Conservation (phyloP, 2,888 invertebrate species). For the Bibio marci region DNA sequence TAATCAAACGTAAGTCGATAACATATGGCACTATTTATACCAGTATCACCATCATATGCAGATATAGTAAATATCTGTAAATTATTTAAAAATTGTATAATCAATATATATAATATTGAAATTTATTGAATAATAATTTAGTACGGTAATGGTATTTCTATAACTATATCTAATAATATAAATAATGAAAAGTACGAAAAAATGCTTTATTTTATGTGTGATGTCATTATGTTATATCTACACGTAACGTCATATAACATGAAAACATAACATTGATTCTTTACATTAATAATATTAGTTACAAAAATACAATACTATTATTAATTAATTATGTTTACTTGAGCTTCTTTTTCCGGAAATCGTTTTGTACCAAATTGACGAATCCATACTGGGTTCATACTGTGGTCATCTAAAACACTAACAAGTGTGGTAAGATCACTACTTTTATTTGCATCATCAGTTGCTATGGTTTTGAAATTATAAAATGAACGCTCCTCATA, state of each 20-base stretch:
- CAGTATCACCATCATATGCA: constrained; percentile 45
- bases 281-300: background rate
- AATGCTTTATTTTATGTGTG: no score
- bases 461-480: constrained; percentile 35
- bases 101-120: background rate
- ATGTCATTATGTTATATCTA: no score
- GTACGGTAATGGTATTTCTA: no score
- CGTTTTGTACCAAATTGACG: constrained; percentile 36
- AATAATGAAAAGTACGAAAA: no score
- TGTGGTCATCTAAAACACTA: constrained; percentile 39
- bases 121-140: background rate
- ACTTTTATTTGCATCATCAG: constrained; percentile 27
- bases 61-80: constrained; percentile 1
- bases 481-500: constrained; percentile 35
- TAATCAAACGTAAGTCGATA: constrained; percentile 30
- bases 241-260: no score
- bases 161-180: no score
- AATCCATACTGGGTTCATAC: constrained; percentile 40
- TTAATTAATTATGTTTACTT: constrained; percentile 13
- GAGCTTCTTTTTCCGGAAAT: constrained; percentile 34
- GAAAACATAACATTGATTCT: no score
- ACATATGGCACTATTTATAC: constrained; percentile 34
- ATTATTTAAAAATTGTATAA: no score
- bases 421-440: constrained; percentile 31
- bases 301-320: background rate